These are phyloP conservation scores for Crossoptilon crossoptilon DNA, from an alignment of 2,797 vertebrate genomes.

Conservation along the genomic window DNA sequence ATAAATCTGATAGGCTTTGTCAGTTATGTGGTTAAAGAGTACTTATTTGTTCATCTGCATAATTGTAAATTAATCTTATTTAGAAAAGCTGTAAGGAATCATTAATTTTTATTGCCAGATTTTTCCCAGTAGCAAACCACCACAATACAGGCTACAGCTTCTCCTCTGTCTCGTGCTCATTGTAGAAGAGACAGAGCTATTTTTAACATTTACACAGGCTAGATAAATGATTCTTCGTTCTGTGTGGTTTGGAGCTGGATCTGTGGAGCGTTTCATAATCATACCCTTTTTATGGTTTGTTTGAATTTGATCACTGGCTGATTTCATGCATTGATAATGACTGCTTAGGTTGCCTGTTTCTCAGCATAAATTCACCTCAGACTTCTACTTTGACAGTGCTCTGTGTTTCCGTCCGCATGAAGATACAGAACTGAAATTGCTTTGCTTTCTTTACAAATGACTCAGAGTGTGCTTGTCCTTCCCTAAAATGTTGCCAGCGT, in stretches of 20 bases:
- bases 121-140: conserved; percentile 43
- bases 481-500: conserved; percentile 85
- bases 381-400: conserved; percentile 81
- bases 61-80: conserved; percentile 57
- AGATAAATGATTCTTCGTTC: conserved; percentile 79
- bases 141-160: conserved; percentile 76
- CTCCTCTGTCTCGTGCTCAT: conserved; percentile 74
- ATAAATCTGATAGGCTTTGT: neutral
- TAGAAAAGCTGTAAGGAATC: conserved; percentile 49
- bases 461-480: conserved; percentile 84
- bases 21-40: conserved; percentile 12
- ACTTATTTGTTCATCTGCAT: conserved; percentile 26
- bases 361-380: conserved; percentile 82
- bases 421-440: conserved; percentile 84
- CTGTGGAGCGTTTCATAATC: conserved; percentile 81
- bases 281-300: conserved; percentile 72
- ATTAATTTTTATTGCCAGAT: conserved; percentile 69
- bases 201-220: conserved; percentile 83
- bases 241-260: conserved; percentile 78
- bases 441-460: conserved; percentile 87
- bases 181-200: conserved; percentile 82
- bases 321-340: conserved; percentile 86
- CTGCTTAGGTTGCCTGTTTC: conserved; percentile 82
- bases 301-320: conserved; percentile 83
- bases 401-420: conserved; percentile 74